Evolutionary conservation across 2,888 invertebrate genomes (phyloP).

Genomic region (Quadroppia sp.): DNA sequence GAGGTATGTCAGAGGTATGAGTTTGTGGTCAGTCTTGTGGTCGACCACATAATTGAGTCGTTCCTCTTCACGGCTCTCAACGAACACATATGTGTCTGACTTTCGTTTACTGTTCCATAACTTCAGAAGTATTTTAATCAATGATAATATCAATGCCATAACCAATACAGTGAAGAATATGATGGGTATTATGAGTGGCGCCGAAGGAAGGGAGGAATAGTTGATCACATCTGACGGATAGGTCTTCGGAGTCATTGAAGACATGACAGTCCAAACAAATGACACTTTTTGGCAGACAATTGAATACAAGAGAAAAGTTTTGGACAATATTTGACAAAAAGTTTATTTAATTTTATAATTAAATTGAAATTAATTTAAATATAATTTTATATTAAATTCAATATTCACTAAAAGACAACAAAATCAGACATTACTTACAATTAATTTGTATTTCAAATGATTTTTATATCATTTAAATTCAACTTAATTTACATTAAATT

Average conservation of each 20-base stretch:
- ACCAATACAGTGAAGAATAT: conserved; percentile 31
- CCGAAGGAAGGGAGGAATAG: conserved; percentile 16
- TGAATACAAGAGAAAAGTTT: not conserved
- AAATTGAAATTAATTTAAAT: no score
- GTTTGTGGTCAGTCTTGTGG: not conserved
- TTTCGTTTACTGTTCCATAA: conserved; percentile 21
- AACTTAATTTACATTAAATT: no score
- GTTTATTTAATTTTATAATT: no score
- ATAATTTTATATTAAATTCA: no score
- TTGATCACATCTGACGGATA: conserved; percentile 22
- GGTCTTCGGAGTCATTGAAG: not conserved
- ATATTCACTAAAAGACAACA: no score
- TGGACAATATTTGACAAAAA: not conserved
- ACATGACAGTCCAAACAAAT: not conserved
- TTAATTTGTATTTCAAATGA: no score
- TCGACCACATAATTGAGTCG: not conserved
- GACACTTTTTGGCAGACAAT: not conserved
- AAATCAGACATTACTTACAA: no score
- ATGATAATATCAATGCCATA: not conserved
- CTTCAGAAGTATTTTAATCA: conserved; percentile 14
- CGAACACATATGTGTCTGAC: conserved; percentile 39
- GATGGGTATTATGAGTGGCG: conserved; percentile 37
- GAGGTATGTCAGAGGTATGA: conserved; percentile 11
- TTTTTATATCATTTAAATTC: no score
- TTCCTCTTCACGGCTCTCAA: conserved; percentile 11